These are phyloP conservation scores for Zoroaster sp. DNA, from an alignment of 53 echinoderm and acorn worm genomes.

Conservation along the genomic window DNA sequence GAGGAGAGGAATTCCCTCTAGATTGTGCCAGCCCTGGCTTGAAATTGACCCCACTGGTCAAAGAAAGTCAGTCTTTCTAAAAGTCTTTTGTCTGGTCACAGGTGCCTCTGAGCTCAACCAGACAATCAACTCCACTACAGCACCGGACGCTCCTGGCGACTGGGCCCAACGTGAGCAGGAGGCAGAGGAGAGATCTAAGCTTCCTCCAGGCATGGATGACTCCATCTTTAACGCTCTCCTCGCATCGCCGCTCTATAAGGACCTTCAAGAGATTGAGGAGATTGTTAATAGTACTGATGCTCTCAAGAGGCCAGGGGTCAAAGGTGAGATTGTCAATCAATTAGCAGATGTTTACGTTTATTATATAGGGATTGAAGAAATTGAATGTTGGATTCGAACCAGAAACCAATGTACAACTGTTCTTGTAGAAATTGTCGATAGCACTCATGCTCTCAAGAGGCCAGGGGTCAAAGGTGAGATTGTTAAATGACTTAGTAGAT, in stretches of 20 bases:
- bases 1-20: too few relatives aligned
- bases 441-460: conserved; percentile 72
- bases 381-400: too few relatives aligned
- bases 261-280: conserved; percentile 95
- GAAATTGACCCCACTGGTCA: neutral
- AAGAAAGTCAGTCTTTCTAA: neutral
- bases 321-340: too few relatives aligned
- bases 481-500: too few relatives aligned
- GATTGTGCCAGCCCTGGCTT: neutral
- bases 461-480: conserved; percentile 95
- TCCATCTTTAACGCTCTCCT: conserved; percentile 81
- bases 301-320: conserved; percentile 80
- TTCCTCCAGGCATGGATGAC: conserved; percentile 77
- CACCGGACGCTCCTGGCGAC: conserved; percentile 82
- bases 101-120: conserved; percentile 93
- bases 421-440: conserved; percentile 95
- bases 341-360: too few relatives aligned
- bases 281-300: conserved; percentile 87
- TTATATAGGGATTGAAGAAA: too few relatives aligned
- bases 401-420: too few relatives aligned
- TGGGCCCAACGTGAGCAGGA: conserved; percentile 87
- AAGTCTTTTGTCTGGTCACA: neutral
- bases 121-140: conserved; percentile 73
- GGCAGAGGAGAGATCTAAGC: conserved; percentile 58
- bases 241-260: conserved; percentile 85